Evolutionary conservation across 2,888 invertebrate genomes (phyloP).

Genomic region (Cryptops parisi): DNA sequence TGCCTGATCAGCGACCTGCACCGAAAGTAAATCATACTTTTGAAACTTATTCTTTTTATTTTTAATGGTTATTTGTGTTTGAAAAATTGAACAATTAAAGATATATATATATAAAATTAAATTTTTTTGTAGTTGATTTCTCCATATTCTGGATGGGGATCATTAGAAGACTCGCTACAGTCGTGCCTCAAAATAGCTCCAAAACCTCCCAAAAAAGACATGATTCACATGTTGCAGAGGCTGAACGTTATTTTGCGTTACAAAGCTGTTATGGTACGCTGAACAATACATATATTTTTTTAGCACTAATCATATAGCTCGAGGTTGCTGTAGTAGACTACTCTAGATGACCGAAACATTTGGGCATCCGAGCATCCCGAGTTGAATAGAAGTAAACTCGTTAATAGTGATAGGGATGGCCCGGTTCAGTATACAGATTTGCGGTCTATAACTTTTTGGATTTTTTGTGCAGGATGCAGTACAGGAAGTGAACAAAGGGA

Average conservation of each 20-base stretch:
- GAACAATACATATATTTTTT: too few relatives aligned
- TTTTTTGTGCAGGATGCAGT: conserved; percentile 43
- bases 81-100: background rate
- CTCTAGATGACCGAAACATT: too few relatives aligned
- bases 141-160: conserved; percentile 54
- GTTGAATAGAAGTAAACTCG: too few relatives aligned
- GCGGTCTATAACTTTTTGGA: too few relatives aligned
- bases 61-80: background rate
- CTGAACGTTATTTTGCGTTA: background rate
- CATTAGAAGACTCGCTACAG: conserved; percentile 59
- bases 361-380: too few relatives aligned
- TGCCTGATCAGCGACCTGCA: background rate
- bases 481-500: conserved; percentile 58
- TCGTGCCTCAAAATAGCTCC: conserved; percentile 55
- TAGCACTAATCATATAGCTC: too few relatives aligned
- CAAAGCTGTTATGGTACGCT: conserved; percentile 4
- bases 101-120: background rate
- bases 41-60: conserved; percentile 1
- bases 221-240: conserved; percentile 29
- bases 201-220: conserved; percentile 56
- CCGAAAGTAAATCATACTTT: conserved; percentile 3
- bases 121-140: conserved; percentile 40
- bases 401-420: too few relatives aligned
- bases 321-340: too few relatives aligned
- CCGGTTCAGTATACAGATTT: too few relatives aligned